These are phyloP conservation scores for Pipistrellus kuhlii DNA, from an alignment of 2,797 vertebrate genomes.

Conservation along the genomic window DNA sequence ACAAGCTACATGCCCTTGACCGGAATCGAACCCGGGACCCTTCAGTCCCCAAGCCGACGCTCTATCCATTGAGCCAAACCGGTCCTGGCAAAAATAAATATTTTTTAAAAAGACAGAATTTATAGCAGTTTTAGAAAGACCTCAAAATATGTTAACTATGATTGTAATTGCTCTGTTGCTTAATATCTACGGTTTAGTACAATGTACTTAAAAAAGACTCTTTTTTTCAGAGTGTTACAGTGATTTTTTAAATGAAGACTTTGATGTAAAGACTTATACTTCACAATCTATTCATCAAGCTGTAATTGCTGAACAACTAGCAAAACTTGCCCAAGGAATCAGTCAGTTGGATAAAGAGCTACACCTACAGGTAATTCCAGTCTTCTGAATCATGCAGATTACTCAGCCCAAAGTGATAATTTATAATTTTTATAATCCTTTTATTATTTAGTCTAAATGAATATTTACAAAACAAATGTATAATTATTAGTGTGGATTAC, in stretches of 20 bases:
- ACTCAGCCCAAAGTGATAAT: not conserved
- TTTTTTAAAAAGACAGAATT: not conserved
- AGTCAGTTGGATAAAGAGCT: constrained; percentile 98
- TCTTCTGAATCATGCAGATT: not conserved
- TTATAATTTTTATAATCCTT: constrained; percentile 26
- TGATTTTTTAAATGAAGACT: constrained; percentile 94
- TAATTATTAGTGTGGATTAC: constrained; percentile 35
- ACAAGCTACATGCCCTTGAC: too few species aligned
- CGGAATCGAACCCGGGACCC: too few species aligned
- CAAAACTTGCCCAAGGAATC: constrained; percentile 96
- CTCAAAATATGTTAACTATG: not conserved
- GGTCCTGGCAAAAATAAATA: too few species aligned
- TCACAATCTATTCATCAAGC: constrained; percentile 97
- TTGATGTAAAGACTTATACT: constrained; percentile 96
- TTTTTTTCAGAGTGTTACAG: constrained; percentile 91
- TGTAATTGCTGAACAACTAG: constrained; percentile 96
- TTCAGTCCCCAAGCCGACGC: too few species aligned
- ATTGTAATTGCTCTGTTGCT: constrained; percentile 18
- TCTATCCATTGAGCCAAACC: too few species aligned
- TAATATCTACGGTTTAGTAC: constrained; percentile 24
- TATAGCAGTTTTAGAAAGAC: not conserved
- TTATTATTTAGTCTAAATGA: constrained; percentile 33
- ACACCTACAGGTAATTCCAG: constrained; percentile 92
- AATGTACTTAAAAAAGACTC: constrained; percentile 28
- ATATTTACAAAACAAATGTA: not conserved